Evolutionary conservation across 2,888 invertebrate species (phyloP).

Genomic region (Phortica okadai): DNA sequence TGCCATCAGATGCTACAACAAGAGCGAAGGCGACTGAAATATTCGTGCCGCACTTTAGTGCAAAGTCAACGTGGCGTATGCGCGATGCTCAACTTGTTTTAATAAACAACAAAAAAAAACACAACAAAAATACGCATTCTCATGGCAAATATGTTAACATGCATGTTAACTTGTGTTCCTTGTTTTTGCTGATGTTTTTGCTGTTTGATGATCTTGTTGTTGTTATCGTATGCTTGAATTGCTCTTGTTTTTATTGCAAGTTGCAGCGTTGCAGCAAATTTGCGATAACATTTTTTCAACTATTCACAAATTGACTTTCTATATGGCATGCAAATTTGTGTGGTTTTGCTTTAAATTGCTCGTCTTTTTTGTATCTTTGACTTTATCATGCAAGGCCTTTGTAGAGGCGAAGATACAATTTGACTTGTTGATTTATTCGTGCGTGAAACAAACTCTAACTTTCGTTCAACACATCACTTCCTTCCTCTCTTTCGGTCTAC

Average conservation of each 20-base stretch:
- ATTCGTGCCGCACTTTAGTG: neutral
- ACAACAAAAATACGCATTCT: neutral
- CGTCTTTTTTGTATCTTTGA: too few species aligned
- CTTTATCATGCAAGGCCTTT: too few species aligned
- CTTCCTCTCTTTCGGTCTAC: too few species aligned
- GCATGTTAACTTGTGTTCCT: neutral
- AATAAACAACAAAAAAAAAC: neutral
- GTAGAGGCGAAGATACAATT: too few species aligned
- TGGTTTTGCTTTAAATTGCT: too few species aligned
- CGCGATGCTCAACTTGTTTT: constrained; percentile 6
- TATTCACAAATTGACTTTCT: constrained; percentile 8
- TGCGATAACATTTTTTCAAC: neutral
- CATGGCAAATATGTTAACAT: constrained; percentile 21
- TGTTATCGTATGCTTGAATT: neutral
- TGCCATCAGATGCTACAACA: neutral
- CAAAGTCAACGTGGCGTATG: neutral
- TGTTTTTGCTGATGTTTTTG: constrained; percentile 1
- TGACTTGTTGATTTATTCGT: too few species aligned
- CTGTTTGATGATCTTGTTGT: neutral
- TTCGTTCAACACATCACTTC: neutral
- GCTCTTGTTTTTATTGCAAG: neutral
- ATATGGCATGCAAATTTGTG: neutral
- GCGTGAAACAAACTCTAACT: neutral
- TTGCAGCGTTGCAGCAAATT: neutral
- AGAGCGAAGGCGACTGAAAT: neutral